Percentiles rank a stretch among this genome's conserved stretches.
phyloP scores from a whole-genome alignment of 35 echinoderm and acorn worm species.

The Ophiothrix spiculata region DNA sequence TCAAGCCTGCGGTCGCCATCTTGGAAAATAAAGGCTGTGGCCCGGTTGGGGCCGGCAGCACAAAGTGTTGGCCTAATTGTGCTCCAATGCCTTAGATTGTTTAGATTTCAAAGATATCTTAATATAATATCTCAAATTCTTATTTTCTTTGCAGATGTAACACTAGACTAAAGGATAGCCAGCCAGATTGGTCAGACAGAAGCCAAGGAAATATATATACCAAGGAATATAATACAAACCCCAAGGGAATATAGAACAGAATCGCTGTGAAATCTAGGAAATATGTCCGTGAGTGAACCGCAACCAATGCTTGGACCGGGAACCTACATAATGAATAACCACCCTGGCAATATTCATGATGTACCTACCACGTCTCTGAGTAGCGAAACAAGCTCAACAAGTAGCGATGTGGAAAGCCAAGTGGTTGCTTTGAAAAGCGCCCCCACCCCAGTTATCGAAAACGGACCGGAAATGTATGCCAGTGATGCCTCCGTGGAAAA shows the following conservation, averaged over 20 bases:
- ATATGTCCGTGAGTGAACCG: constrained; percentile 8
- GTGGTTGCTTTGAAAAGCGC: constrained; percentile 47
- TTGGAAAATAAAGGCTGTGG: no score
- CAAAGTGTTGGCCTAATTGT: no score
- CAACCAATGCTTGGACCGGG: constrained; percentile 4
- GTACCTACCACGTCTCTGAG: constrained; percentile 51
- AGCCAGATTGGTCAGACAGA: not conserved
- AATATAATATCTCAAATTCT: no score
- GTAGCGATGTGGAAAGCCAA: constrained; percentile 59
- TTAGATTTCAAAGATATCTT: no score
- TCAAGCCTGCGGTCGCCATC: no score
- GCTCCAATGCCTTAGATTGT: no score
- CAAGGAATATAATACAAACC: not conserved
- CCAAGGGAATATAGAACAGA: not conserved
- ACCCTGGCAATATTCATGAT: constrained; percentile 58
- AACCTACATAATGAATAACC: constrained; percentile 44
- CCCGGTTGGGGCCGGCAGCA: no score
- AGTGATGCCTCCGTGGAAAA: constrained; percentile 67
- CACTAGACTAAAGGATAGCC: not conserved
- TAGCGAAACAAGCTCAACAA: constrained; percentile 87
- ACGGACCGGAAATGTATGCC: constrained; percentile 77
- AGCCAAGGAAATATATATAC: not conserved
- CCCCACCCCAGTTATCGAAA: constrained; percentile 61
- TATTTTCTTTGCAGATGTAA: not conserved
- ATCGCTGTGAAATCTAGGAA: not conserved